Base-by-base conservation (phyloP, 2,888 invertebrate species). In the Hartigia nigra region DNA sequence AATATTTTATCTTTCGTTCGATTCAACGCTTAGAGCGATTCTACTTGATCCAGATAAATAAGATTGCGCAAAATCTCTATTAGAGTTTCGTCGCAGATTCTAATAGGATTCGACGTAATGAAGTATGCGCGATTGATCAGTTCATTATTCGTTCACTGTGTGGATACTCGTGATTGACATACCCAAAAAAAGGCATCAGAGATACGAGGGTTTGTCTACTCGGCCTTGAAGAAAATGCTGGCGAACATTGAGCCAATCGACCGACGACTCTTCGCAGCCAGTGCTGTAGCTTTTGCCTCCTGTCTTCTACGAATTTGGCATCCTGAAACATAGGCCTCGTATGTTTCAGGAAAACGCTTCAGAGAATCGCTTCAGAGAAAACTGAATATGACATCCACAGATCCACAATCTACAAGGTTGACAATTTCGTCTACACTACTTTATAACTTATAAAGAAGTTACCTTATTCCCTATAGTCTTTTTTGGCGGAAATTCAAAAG, bases 391-490 rank as follows among this genome's bases (percentile, higher is more conserved):
- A 34, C 75, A 37, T 72, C 12, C 23, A 55, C 4, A 14, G 23
- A 31, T 9, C 12, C 55, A 72, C 12, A 23, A 14, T 14, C 12
- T 32, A 32, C 12, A 39, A 23, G n/a, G 5, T 74, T 74, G 12
- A 32, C 77, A 36, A n/a, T 76, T 78, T 31, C 36, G 74, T 39
- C 55, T 80, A 74, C 55, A 76, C n/a, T 12, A 36, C 32, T 34
- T 76, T 12, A 74, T 35, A 77, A 79, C 32, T 14, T 72, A 69
- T 14, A 31, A 75, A 78, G 74, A 32, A 36, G 32, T 88, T 92
- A 97, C 97, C 94, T 97, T 97, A 92, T 97, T 98, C 37, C 98
- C 96, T 86, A 99, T 94, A 79, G 97, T 96, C 92, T 98, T 98
- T 92, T 99, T 99, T 1, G 98, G 98, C 12, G 99, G 98, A 92